Base-by-base conservation (phyloP, 2,888 invertebrate genomes). In the Himalopsyche japonica region DNA sequence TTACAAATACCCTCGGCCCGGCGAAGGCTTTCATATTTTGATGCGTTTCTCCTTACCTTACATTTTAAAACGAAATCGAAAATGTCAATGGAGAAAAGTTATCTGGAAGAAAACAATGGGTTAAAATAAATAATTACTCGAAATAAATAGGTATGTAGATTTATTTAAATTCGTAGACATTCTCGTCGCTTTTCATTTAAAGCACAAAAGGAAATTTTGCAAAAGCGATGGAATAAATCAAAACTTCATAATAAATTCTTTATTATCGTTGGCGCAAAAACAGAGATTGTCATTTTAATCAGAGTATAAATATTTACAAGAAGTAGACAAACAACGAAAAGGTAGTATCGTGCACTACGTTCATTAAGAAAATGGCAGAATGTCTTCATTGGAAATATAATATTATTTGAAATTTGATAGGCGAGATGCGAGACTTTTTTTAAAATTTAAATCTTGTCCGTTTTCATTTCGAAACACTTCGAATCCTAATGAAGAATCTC, bases 131-230 rank as follows among this genome's bases (percentile, higher is more conserved):
- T 84, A 78, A 82, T 81, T 79, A 32, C 82, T 81, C 80, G 43
- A 27, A 49, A 82, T 79, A 85, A 85, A 82, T 84, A 80, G 80
- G 70, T 80, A 86, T 86, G 86, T 81, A 86, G 86, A 86, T 86
- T 85, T 86, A 86, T 86, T 86, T 81, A 85, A 86, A 86, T 86
- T 85, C 82, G 76, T 48, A 81, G 86, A 86, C 83, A 85, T 85
- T 86, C 83, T 86, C 85, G 77, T 64, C 81, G 86, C 83, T 83
- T 84, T 86, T 82, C 86, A 86, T 86, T 70, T 86, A 86, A 85
- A 83, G 78, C 77, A 81, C 83, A 85, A 82, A 83, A 85, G 83
- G 77, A 84, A 85, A 48, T 48, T 80, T 49, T 76, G 70, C 84
- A 76, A 34, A 77, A 24, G 82, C 30, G 70, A 76, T 27, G 47